Percentiles rank a stretch among this genome's conserved stretches.
phyloP scores from a whole-genome alignment of 1,140 invertebrate species.

The Asobara japonica region DNA sequence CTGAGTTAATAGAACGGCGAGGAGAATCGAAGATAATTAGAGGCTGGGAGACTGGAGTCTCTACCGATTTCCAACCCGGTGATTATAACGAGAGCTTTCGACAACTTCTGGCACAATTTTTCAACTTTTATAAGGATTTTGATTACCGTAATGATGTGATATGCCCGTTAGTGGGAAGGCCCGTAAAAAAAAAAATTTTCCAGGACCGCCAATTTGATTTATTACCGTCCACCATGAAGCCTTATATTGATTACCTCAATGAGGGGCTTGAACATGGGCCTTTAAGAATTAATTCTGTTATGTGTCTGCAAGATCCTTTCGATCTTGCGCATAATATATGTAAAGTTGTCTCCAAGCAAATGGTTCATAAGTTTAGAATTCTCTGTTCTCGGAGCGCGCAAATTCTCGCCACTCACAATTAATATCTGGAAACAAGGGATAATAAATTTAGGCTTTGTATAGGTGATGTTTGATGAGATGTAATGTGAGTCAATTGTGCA shows the following conservation, averaged over 20 bases:
- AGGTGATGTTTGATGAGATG: no score
- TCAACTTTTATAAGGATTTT: constrained; percentile 64
- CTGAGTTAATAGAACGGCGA: constrained; percentile 38
- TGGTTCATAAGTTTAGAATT: constrained; percentile 10
- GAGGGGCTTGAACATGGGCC: constrained; percentile 33
- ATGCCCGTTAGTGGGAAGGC: constrained; percentile 64
- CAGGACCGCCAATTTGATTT: constrained; percentile 35
- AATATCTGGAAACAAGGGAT: no score
- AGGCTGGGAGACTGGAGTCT: constrained; percentile 42
- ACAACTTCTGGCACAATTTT: constrained; percentile 64
- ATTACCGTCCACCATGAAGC: constrained; percentile 42
- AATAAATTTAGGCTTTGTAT: no score
- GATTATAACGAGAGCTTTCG: constrained; percentile 8
- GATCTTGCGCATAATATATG: constrained; percentile 66
- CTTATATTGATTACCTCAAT: constrained; percentile 50
- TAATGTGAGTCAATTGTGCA: no score
- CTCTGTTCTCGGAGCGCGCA: constrained; percentile 20
- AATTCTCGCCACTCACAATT: no score
- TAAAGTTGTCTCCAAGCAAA: constrained; percentile 41
- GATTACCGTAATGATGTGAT: constrained; percentile 61
- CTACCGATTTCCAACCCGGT: not conserved
- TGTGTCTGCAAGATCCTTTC: constrained; percentile 68
- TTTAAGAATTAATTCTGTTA: constrained; percentile 52
- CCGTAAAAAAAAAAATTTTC: constrained; percentile 43
- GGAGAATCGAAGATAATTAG: constrained; percentile 40